Base-by-base conservation (phyloP, 2,888 invertebrate species). In the Platycnemis pennipes region DNA sequence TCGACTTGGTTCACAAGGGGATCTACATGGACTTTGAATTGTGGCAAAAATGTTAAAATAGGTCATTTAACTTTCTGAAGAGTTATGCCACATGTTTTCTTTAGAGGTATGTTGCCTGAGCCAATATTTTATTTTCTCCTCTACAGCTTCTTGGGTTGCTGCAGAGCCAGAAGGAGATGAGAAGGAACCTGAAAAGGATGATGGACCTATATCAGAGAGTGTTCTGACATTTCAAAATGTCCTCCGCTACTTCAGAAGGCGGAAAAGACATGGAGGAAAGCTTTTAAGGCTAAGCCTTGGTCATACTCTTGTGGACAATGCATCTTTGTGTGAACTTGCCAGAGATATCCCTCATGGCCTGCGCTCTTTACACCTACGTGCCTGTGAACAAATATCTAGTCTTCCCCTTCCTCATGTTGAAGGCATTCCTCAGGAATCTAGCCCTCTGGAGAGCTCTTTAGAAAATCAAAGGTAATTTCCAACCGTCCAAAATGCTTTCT, bases 201-300 rank as follows among this genome's bases (percentile, higher is more conserved):
- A 96, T 88, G 96, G 96, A 87, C 95, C 96, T 89, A 95, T 95
- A 94, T 98, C 98, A 88, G 98, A 98, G 95, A 97, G 98, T 95
- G 97, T 98, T 3, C 96, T 98, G 46, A 98, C 98, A 69, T 98
- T 98, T 95, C 97, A 97, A 95, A 98, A 97, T 95, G 96, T 98
- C 53, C 96, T 97, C 89, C 97, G 97, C 95, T 97, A 97, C 95
- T 96, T 98, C 89, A 96, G 91, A n/a, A 91, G 91, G 45, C 63
- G 91, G 11, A 91, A 96, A 94, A 96, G 96, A 1, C 97, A 97
- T 95, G 97, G 97, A 8, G 95, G 96, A 77, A 96, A 96, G 63
- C 96, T 98, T 37, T 98, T 97, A 95, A 96, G 96, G 16, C 96
- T 98, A 45, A 97, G 97, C 95, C 97, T 98, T 95, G 98, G 98